Evolutionary conservation across 2,888 invertebrate genomes (phyloP).

Genomic region (Microplitis deprimator): DNA sequence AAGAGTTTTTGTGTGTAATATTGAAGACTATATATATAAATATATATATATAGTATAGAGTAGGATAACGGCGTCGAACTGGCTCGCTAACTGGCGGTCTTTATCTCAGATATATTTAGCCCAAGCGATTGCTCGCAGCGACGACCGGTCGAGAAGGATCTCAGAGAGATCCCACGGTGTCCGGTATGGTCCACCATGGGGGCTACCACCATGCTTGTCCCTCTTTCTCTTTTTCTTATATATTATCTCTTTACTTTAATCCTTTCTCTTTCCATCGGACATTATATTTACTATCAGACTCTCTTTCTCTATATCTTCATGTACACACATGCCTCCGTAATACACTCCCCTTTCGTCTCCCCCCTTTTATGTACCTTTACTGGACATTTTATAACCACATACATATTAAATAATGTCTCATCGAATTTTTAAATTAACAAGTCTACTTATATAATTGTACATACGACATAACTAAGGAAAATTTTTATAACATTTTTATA

Average conservation of each 20-base stretch:
- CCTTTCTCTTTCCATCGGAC: constrained; percentile 26
- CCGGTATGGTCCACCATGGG: constrained; percentile 51
- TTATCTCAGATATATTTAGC: constrained; percentile 56
- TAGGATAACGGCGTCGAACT: constrained; percentile 52
- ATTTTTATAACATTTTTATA: too few relatives aligned
- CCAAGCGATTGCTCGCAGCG: constrained; percentile 50
- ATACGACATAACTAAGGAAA: too few relatives aligned
- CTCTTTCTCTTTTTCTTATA: constrained; percentile 26
- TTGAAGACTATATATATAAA: background rate
- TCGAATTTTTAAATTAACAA: too few relatives aligned
- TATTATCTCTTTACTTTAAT: background rate
- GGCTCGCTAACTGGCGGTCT: constrained; percentile 54
- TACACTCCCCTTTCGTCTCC: background rate
- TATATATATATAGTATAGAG: constrained; percentile 23
- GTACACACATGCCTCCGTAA: background rate
- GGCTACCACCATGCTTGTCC: constrained; percentile 44
- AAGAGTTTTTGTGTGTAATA: background rate
- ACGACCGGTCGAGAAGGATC: constrained; percentile 51
- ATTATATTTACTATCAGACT: background rate
- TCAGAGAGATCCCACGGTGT: constrained; percentile 53
- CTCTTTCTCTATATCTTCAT: background rate
- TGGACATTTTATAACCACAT: too few relatives aligned
- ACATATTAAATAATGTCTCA: too few relatives aligned
- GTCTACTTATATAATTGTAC: too few relatives aligned
- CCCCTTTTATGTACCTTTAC: too few relatives aligned